Conservation (phyloP, 2,888 invertebrate genomes). For the Zelleria hepariella region DNA sequence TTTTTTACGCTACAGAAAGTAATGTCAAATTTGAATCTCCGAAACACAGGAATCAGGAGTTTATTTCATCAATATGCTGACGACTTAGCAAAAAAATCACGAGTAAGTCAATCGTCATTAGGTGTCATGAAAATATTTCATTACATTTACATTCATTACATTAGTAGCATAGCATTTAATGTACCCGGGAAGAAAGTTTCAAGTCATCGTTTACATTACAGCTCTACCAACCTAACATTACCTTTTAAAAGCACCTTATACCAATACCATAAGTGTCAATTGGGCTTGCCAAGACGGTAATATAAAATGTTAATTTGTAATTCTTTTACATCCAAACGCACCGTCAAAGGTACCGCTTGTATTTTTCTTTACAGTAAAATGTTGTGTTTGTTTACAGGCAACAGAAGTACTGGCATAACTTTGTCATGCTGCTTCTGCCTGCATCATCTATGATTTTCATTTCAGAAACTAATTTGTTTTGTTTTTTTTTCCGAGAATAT, state of each 20-base stretch:
- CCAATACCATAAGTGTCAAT: background rate
- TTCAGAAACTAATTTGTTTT: no score
- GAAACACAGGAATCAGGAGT: no score
- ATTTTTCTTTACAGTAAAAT: slow-evolving; percentile 40
- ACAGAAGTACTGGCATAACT: background rate
- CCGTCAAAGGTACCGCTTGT: slow-evolving; percentile 17
- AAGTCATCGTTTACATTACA: slow-evolving; percentile 43
- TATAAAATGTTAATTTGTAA: slow-evolving; percentile 6
- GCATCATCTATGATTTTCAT: no score
- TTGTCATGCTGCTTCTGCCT: no score
- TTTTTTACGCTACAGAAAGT: no score
- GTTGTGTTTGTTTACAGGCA: slow-evolving; percentile 28
- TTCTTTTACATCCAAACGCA: slow-evolving; percentile 18
- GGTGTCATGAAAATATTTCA: background rate
- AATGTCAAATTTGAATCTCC: no score
- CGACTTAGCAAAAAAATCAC: background rate
- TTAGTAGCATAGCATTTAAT: background rate
- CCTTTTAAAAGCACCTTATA: background rate
- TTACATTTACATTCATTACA: background rate
- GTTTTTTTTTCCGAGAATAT: no score
- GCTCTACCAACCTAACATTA: background rate
- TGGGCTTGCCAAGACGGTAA: background rate
- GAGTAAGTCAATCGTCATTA: background rate
- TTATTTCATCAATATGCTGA: background rate
- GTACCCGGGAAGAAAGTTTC: slow-evolving; percentile 17